Evolutionary conservation across 1,140 invertebrate genomes (phyloP), one percentile per base, ranked within the genome.

Genomic region (Diorhabda carinulata): DNA sequence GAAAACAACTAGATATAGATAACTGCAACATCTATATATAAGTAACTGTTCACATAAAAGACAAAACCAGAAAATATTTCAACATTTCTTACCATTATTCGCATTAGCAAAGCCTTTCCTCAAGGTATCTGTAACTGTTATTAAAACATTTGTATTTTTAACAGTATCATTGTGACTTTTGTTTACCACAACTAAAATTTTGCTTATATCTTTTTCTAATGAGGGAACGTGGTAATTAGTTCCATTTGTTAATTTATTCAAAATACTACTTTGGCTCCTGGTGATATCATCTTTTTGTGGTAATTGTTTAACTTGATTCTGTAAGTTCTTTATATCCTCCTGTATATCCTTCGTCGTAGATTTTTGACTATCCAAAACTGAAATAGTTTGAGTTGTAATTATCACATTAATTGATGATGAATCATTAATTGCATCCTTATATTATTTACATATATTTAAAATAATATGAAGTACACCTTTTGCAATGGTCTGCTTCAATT

Each of bases 21-120:
- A n/a, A n/a, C n/a, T n/a, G n/a, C n/a, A n/a, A n/a, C n/a, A n/a
- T n/a, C n/a, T n/a, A n/a, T n/a, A n/a, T n/a, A n/a, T n/a, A n/a
- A n/a, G n/a, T n/a, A n/a, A n/a, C n/a, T n/a, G n/a, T n/a, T n/a
- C n/a, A n/a, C n/a, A n/a, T n/a, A n/a, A n/a, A n/a, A n/a, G n/a
- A n/a, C n/a, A n/a, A n/a, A n/a, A n/a, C n/a, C n/a, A n/a, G n/a
- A n/a, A n/a, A n/a, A n/a, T n/a, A n/a, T n/a, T n/a, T n/a, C 25
- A 25, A 25, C 25, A 25, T 25, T 52, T 3, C 47, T 52, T 52
- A 52, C 47, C 47, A 0, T 52, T 3, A 52, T 52, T 52, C 2
- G 47, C 88, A 63, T 81, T 80, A 4, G 85, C 83, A 61, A 89
- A 82, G 70, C 86, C 84, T n/a, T 79, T 80, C 67, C 84, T 86